Conservation (phyloP, 2,888 invertebrate species). For the Venustoraphidia nigricollis region DNA sequence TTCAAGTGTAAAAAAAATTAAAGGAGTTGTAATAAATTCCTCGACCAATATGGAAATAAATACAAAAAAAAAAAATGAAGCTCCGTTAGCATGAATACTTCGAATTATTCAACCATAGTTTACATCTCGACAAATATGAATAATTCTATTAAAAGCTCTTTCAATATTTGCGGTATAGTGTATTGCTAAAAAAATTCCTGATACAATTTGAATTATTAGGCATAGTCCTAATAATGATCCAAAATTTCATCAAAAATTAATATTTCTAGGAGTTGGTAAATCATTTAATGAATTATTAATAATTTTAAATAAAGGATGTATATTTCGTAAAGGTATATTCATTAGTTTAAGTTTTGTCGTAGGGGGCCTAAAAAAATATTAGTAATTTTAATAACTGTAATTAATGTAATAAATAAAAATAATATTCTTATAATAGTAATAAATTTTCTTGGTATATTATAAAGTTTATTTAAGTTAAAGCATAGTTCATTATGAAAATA, state of each 20-base stretch:
- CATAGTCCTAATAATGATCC: slow-evolving; percentile 47
- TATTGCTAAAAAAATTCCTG: slow-evolving; percentile 53
- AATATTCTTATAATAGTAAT: too few species aligned
- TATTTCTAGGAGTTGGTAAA: slow-evolving; percentile 43
- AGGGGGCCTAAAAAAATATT: too few species aligned
- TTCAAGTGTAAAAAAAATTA: slow-evolving; percentile 40
- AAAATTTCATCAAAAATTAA: slow-evolving; percentile 52
- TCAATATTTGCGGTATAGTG: slow-evolving; percentile 48
- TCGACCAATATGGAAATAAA: slow-evolving; percentile 53
- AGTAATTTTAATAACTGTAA: too few species aligned
- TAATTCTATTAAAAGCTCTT: slow-evolving; percentile 47
- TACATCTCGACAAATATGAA: slow-evolving; percentile 54
- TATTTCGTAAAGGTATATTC: slow-evolving; percentile 31
- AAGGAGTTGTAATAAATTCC: slow-evolving; percentile 36
- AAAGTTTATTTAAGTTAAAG: too few species aligned
- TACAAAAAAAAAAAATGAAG: slow-evolving; percentile 53
- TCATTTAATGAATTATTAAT: slow-evolving; percentile 41
- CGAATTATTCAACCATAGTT: slow-evolving; percentile 53
- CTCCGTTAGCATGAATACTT: slow-evolving; percentile 52
- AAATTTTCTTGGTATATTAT: too few species aligned
- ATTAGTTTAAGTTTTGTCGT: slow-evolving; percentile 30
- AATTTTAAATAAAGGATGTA: slow-evolving; percentile 37
- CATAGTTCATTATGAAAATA: too few species aligned
- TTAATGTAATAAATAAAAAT: too few species aligned
- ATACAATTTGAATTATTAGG: slow-evolving; percentile 47